These are phyloP conservation scores for Clostera curtula DNA, from an alignment of 2,888 invertebrate genomes.

Conservation along the genomic window DNA sequence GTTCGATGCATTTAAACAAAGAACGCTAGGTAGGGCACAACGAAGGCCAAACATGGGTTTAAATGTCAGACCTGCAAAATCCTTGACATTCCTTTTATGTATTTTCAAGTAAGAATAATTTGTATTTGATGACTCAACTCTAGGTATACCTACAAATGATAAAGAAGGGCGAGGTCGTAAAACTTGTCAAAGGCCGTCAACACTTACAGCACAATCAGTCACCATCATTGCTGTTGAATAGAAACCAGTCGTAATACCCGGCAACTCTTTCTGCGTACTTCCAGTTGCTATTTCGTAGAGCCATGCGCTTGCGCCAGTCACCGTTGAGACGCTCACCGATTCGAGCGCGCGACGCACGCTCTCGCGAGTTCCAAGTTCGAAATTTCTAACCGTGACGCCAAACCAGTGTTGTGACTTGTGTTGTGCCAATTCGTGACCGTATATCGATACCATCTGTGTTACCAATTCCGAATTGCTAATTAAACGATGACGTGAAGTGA, in stretches of 20 bases:
- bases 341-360: constrained; percentile 37
- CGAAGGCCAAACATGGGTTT: neutral
- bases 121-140: constrained; percentile 9
- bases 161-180: constrained; percentile 26
- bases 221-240: constrained; percentile 41
- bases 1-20: neutral
- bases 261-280: constrained; percentile 30
- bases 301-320: constrained; percentile 60
- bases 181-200: constrained; percentile 15
- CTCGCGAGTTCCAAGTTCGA: constrained; percentile 32
- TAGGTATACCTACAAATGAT: constrained; percentile 9
- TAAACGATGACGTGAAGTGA: constrained; percentile 41
- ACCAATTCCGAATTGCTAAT: constrained; percentile 21
- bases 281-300: constrained; percentile 23
- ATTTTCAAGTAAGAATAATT: constrained; percentile 1
- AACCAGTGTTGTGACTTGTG: constrained; percentile 44
- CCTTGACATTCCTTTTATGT: constrained; percentile 19
- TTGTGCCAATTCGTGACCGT: constrained; percentile 38
- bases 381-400: constrained; percentile 43
- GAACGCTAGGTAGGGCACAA: neutral
- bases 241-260: constrained; percentile 53
- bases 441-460: constrained; percentile 33
- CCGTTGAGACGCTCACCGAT: constrained; percentile 38
- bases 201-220: constrained; percentile 27
- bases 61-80: constrained; percentile 4